Evolutionary conservation across 2,797 vertebrate species (phyloP).

Genomic region (Dermochelys coriacea): DNA sequence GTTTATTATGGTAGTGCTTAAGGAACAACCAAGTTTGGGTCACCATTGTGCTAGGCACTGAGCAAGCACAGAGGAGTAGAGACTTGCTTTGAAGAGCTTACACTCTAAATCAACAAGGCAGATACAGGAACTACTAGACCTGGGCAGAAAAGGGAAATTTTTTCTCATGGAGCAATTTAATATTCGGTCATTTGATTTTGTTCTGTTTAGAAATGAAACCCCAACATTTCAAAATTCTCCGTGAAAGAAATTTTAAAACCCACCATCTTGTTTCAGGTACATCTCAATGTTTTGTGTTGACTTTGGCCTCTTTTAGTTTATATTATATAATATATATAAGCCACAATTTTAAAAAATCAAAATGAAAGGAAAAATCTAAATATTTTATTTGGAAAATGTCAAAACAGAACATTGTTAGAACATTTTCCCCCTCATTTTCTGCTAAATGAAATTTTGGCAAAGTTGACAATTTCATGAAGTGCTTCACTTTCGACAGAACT

Average conservation of each 20-base stretch:
- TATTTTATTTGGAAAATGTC: neutral
- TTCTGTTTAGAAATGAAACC: neutral
- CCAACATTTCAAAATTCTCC: neutral
- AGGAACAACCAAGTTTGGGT: neutral
- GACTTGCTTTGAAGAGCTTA: neutral
- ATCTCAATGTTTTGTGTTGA: neutral
- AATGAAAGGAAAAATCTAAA: neutral
- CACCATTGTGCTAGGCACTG: neutral
- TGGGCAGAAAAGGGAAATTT: neutral
- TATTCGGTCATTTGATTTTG: neutral
- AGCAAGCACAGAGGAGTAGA: neutral
- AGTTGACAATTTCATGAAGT: neutral
- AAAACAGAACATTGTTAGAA: neutral
- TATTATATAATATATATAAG: neutral
- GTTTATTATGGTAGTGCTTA: neutral
- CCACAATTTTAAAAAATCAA: neutral
- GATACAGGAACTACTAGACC: neutral
- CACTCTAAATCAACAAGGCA: neutral
- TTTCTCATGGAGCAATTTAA: neutral
- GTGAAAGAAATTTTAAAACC: neutral
- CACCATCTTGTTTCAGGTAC: neutral
- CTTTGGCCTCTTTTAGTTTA: neutral
- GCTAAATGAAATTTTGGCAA: neutral
- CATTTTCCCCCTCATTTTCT: neutral
- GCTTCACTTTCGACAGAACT: rapidly evolving